Conservation (phyloP, 1,140 invertebrate species). For the Holotrichia oblita region DNA sequence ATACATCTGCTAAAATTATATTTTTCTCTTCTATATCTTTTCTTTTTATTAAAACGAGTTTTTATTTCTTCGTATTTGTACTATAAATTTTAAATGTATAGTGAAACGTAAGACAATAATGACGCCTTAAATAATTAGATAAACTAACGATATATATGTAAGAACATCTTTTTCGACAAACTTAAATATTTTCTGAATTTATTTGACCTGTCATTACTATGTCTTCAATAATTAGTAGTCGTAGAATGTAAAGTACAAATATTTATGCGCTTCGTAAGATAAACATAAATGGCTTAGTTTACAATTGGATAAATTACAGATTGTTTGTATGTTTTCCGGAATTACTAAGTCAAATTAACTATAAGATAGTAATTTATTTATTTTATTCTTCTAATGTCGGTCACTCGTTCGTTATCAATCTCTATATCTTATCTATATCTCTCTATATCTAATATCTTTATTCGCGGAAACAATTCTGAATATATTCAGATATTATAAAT, state of each 20-base stretch:
- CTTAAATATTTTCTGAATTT: neutral
- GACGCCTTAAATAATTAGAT: conserved; percentile 7
- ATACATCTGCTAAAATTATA: neutral
- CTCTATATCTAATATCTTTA: too few relatives aligned
- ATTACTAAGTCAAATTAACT: too few relatives aligned
- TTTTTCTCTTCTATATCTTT: neutral
- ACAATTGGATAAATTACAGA: neutral
- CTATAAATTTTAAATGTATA: conserved; percentile 25
- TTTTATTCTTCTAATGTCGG: too few relatives aligned
- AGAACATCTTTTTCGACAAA: neutral
- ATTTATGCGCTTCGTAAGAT: neutral
- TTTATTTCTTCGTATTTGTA: neutral
- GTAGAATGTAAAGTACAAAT: conserved; percentile 14
- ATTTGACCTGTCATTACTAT: neutral
- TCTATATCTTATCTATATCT: too few relatives aligned
- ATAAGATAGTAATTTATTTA: too few relatives aligned
- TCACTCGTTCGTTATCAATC: too few relatives aligned
- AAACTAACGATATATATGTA: neutral
- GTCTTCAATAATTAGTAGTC: neutral
- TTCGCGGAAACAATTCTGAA: too few relatives aligned
- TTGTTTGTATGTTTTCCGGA: too few relatives aligned
- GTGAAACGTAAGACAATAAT: conserved; percentile 30
- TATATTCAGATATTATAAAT: too few relatives aligned
- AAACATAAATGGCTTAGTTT: neutral
- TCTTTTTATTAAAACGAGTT: neutral